Evolutionary conservation across 2,797 vertebrate species (phyloP), one percentile per base, ranked within the genome.

Genomic region (Hephaestus fuliginosus): DNA sequence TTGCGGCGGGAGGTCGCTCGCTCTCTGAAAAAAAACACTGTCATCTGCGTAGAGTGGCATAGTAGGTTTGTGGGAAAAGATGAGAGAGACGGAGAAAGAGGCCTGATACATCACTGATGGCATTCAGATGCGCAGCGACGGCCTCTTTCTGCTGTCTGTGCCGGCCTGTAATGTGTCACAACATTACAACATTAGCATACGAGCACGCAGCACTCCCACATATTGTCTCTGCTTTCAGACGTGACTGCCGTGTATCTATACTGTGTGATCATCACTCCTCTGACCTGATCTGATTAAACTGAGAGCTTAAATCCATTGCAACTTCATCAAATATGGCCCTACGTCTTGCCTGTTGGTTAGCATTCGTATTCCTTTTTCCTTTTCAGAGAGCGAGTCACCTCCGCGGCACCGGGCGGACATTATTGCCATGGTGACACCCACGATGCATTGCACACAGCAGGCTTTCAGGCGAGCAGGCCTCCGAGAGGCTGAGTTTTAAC

Each of bases 381-480:
- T 80, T 81, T 61, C 86, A 91, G 88, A 90, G 78, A 92, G 87
- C 80, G n/a, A 85, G 87, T 72, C 53, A 70, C 81, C 86, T 70
- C 89, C 43, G 86, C 74, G 1, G 74, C 82, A 79, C 52, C 52
- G 1, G 25, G 66, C 49, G 61, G 69, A 73, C 65, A 56, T 56
- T 77, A 76, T 90, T 77, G 86, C 86, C 90, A 88, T 92, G 92
- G 93, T 93, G 85, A 93, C 91, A 95, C 89, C 92, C 89, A 91
- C 65, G 63, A 94, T 92, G 91, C 88, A 91, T 96, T 94, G 95
- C 94, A 96, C 91, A 95, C 91, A 94, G 90, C 93, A 95, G 93
- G 78, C 94, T 96, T 96, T 97, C 95, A 96, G 91, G 92, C 93
- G 84, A 89, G 87, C 88, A 90, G 87, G 90, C 91, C 88, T 86